These are phyloP conservation scores for Sitta carolinensis DNA, from an alignment of 2,797 vertebrate species.

Conservation along the genomic window DNA sequence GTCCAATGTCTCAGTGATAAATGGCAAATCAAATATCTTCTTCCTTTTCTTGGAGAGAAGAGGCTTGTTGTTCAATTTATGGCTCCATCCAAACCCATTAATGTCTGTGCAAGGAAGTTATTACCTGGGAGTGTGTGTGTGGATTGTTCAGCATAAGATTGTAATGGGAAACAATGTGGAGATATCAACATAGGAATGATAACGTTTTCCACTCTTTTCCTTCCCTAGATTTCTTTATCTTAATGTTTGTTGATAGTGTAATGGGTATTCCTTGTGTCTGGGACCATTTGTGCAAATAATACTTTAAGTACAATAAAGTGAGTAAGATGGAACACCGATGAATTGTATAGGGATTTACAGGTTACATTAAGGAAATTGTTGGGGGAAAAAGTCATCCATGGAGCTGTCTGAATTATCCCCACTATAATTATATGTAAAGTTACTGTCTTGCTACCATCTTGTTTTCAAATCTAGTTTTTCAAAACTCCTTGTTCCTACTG, in stretches of 20 bases:
- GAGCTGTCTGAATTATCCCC: rapidly evolving
- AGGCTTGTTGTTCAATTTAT: background rate
- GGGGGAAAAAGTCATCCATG: background rate
- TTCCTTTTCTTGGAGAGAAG: background rate
- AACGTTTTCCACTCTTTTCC: background rate
- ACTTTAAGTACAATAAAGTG: background rate
- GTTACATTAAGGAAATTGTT: background rate
- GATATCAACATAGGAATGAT: background rate
- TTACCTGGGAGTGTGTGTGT: background rate
- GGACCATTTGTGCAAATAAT: background rate
- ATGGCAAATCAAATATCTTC: background rate
- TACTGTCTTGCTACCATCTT: background rate
- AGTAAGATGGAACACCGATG: background rate
- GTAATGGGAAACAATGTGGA: background rate
- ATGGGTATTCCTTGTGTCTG: background rate
- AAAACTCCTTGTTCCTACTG: background rate
- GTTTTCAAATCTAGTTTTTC: background rate
- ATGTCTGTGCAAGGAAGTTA: background rate
- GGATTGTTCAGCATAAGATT: background rate
- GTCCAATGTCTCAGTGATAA: background rate
- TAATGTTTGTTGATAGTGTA: background rate
- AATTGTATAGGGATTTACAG: background rate
- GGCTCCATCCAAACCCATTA: background rate
- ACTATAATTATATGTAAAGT: background rate
- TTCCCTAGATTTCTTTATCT: background rate